A percentile compares a stretch with the other conserved stretches of the same genome.
phyloP scores from a whole-genome alignment of 1,140 invertebrate genomes.

The Agraylea sexmaculata region DNA sequence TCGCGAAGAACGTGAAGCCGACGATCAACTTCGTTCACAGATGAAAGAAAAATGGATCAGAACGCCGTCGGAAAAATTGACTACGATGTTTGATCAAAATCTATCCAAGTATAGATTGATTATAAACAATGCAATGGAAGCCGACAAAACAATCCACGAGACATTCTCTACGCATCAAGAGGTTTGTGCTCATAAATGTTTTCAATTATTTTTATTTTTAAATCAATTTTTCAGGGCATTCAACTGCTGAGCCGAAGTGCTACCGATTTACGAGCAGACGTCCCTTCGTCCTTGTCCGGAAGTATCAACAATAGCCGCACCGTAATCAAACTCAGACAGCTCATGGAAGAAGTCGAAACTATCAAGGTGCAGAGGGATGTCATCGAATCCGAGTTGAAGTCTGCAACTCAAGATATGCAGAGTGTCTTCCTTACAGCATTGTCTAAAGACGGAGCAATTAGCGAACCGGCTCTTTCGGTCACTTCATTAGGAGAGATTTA shows the following conservation, averaged over 20 bases:
- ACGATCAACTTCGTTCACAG: slow-evolving; percentile 76
- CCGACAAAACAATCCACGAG: slow-evolving; percentile 63
- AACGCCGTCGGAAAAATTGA: slow-evolving; percentile 77
- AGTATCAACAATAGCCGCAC: slow-evolving; percentile 46
- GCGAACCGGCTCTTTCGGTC: slow-evolving; percentile 71
- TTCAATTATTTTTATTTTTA: slow-evolving; percentile 6
- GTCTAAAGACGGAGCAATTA: slow-evolving; percentile 72
- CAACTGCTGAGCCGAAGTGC: slow-evolving; percentile 68
- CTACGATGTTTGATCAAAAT: slow-evolving; percentile 77
- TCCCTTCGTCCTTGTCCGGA: slow-evolving; percentile 46
- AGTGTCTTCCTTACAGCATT: slow-evolving; percentile 68
- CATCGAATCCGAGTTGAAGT: slow-evolving; percentile 80
- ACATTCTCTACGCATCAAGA: slow-evolving; percentile 75
- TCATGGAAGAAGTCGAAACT: slow-evolving; percentile 82
- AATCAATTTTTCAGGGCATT: slow-evolving; percentile 45
- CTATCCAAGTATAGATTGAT: slow-evolving; percentile 84
- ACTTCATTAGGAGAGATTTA: slow-evolving; percentile 69
- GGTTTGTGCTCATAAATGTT: slow-evolving; percentile 18
- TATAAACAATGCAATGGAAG: slow-evolving; percentile 77
- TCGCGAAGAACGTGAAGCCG: slow-evolving; percentile 83
- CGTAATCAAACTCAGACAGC: slow-evolving; percentile 54
- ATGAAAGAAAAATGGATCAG: slow-evolving; percentile 89
- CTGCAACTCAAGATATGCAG: slow-evolving; percentile 74
- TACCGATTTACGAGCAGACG: slow-evolving; percentile 46
- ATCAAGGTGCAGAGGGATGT: slow-evolving; percentile 82